Base-by-base conservation (phyloP, 2,888 invertebrate genomes). In the Bruchidius siliquastri region DNA sequence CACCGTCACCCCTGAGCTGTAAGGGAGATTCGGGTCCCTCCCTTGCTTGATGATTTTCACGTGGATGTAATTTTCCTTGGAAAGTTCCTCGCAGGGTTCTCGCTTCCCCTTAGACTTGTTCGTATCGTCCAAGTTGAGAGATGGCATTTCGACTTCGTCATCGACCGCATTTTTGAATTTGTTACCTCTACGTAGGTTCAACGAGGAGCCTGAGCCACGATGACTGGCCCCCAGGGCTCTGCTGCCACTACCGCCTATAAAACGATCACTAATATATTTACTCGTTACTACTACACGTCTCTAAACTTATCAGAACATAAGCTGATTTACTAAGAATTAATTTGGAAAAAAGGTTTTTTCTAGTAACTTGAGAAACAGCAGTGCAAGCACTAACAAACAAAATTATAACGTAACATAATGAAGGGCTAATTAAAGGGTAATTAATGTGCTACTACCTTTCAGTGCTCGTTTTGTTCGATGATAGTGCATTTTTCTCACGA, bases 1-100 rank as follows among this genome's bases (percentile, higher is more conserved):
- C 0, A 95, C 90, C 70, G 94, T 90, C 0, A 93, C 93, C 0
- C 95, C 95, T 71, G 93, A 91, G 77, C 94, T 92, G 83, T 91
- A 93, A 6, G 92, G 91, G 20, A 91, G 90, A 73, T 92, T 93
- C 1, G 91, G 91, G 81, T 92, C 92, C 67, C 92, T 88, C 21
- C 94, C 93, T 74, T 89, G 89, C 79, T 93, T 91, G 0, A 94
- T 88, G 68, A 94, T 89, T 77, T 93, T 93, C 20, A 94, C 89
- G 77, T 91, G 91, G 22, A 92, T 89, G 78, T 90, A 92, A 0
- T 91, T 90, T 78, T 92, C 92, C 70, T 90, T 90, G 2, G 90
- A 88, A 49, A 93, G 87, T 0, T 90, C 87, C 77, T 92, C 92
- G 80, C 94, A 94, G 0, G 93, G 92, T 67, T 90, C 90, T 72